Conservation (phyloP, 2,797 vertebrate genomes). For the Nannoperca obscura region DNA sequence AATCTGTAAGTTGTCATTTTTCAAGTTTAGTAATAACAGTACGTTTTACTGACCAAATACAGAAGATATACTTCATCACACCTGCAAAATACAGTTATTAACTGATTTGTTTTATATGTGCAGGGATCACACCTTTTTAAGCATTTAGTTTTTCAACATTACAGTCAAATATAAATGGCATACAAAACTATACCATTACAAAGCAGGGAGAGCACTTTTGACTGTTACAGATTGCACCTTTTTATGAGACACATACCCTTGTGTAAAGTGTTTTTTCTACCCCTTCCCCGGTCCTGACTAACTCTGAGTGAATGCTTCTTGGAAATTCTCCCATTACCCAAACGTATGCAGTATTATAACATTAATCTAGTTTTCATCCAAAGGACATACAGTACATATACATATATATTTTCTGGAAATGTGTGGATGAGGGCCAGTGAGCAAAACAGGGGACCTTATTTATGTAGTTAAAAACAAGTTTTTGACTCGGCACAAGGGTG, state of each 20-base stretch:
- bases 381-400: constrained; percentile 60
- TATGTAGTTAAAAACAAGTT: constrained; percentile 70
- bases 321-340: constrained; percentile 67
- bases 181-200: constrained; percentile 59
- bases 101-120: constrained; percentile 71
- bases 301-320: constrained; percentile 72
- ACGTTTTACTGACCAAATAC: constrained; percentile 59
- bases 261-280: constrained; percentile 71
- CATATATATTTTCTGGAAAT: constrained; percentile 76
- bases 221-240: constrained; percentile 86
- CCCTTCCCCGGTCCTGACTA: constrained; percentile 54
- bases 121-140: constrained; percentile 68
- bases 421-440: constrained; percentile 60
- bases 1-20: constrained; percentile 82
- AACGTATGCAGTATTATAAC: constrained; percentile 82
- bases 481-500: constrained; percentile 75
- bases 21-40: constrained; percentile 53
- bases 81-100: constrained; percentile 55
- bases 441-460: constrained; percentile 71
- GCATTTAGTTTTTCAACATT: constrained; percentile 73
- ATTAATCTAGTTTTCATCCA: constrained; percentile 75
- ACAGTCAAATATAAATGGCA: constrained; percentile 56
- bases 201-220: constrained; percentile 82
- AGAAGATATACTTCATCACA: constrained; percentile 60
- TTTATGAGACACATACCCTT: constrained; percentile 72